Base-by-base conservation (phyloP, 2,888 invertebrate species). In the Argyresthia goedartella region DNA sequence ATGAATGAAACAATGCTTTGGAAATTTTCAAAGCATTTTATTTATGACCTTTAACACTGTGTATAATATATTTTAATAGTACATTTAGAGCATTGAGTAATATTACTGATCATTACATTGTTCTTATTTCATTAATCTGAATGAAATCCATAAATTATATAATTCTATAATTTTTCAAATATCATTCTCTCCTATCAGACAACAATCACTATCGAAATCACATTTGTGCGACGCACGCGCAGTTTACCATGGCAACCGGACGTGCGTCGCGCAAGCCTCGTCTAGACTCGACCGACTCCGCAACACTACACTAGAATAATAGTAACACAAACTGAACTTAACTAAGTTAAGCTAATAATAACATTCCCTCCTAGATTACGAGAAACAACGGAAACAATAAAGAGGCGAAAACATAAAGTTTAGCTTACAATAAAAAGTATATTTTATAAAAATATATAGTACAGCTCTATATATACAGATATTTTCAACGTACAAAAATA, bases 41-140 rank as follows among this genome's bases (percentile, higher is more conserved):
- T 86, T 86, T 81, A 85, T 84, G 85, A 85, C 84, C 84, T 85
- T 86, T 86, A 86, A 86, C 86, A 86, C 86, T 80, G 86, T 86
- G 86, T 86, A 86, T 86, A 85, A 85, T 86, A 86, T 87, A 87
- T 85, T 86, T 86, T 85, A 86, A 86, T 87, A 87, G 81, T 87
- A 87, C 87, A 87, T 87, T 87, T 85, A 87, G 85, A 86, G 87
- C 87, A 86, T 84, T 87, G 79, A 87, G 84, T 87, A 86, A 87
- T 86, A 84, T 87, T 84, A 85, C 85, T 86, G 82, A 87, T 84
- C 77, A 84, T 82, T 87, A 87, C 85, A 86, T 84, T 82, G 84
- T 87, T 82, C 79, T 80, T 84, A 85, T 71, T 71, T 71, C 71
- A 77, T 80, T 81, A 85, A 77, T 80, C 81, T 71, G 80, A 85